Conservation (phyloP, 2,888 invertebrate genomes). For the Ichneumoninae sp. region DNA sequence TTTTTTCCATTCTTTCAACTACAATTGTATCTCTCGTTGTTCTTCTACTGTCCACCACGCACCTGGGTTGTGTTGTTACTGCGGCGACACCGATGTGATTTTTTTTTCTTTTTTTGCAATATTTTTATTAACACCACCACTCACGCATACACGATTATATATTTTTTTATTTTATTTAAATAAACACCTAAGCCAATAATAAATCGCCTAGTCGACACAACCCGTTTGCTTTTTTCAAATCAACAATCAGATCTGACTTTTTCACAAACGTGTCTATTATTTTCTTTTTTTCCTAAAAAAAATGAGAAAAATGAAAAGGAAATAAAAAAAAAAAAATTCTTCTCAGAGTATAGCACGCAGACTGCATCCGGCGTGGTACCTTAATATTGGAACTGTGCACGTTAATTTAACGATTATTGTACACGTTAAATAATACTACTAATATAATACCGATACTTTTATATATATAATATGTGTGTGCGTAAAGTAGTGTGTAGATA, state of each 20-base stretch:
- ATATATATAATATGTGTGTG: slow-evolving; percentile 52
- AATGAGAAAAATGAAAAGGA: slow-evolving; percentile 13
- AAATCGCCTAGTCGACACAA: slow-evolving; percentile 60
- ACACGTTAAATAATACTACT: slow-evolving; percentile 37
- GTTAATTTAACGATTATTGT: slow-evolving; percentile 56
- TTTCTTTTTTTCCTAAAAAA: slow-evolving; percentile 3
- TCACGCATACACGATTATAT: slow-evolving; percentile 49
- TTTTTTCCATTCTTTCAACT: slow-evolving; percentile 52
- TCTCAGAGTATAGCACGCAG: slow-evolving; percentile 67
- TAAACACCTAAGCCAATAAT: slow-evolving; percentile 11
- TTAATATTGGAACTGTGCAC: slow-evolving; percentile 63
- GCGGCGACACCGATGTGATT: slow-evolving; percentile 42
- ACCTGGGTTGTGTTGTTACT: slow-evolving; percentile 62
- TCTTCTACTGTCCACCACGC: slow-evolving; percentile 55
- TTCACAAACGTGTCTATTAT: slow-evolving; percentile 41
- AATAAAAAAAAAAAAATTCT: slow-evolving; percentile 2
- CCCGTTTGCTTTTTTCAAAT: slow-evolving; percentile 54
- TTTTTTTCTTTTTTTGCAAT: slow-evolving; percentile 34
- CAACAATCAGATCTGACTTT: slow-evolving; percentile 48
- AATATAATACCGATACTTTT: slow-evolving; percentile 21
- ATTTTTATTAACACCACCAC: slow-evolving; percentile 34
- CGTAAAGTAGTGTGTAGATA: slow-evolving; percentile 59
- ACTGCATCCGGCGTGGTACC: slow-evolving; percentile 69
- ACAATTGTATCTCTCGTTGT: slow-evolving; percentile 48
- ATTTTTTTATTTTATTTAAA: not conserved